These are phyloP conservation scores for Heliconius aoede DNA, from an alignment of 2,888 invertebrate species.

Conservation along the genomic window DNA sequence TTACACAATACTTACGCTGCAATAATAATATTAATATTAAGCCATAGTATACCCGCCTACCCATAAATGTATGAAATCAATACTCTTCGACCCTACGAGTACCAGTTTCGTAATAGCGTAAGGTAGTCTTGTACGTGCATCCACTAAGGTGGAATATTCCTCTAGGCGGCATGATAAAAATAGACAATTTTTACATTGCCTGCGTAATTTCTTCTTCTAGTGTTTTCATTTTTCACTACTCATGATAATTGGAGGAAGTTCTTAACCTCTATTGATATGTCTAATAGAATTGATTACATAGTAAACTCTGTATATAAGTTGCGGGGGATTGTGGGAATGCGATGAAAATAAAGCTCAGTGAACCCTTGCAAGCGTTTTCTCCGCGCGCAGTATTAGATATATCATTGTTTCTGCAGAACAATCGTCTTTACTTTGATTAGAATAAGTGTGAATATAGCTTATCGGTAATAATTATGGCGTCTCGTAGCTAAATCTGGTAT, in stretches of 20 bases:
- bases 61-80: neutral
- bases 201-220: slow-evolving; percentile 12
- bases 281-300: slow-evolving; percentile 62
- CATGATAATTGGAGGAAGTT: slow-evolving; percentile 32
- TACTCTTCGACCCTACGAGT: neutral
- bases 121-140: neutral
- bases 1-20: neutral
- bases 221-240: slow-evolving; percentile 19
- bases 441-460: slow-evolving; percentile 29
- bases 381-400: slow-evolving; percentile 40
- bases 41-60: neutral
- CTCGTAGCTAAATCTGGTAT: slow-evolving; percentile 31
- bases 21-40: neutral
- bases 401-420: slow-evolving; percentile 11
- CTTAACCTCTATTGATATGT: slow-evolving; percentile 38
- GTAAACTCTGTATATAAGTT: slow-evolving; percentile 62
- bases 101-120: slow-evolving; percentile 10
- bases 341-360: slow-evolving; percentile 64
- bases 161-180: slow-evolving; percentile 14
- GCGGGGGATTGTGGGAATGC: slow-evolving; percentile 57
- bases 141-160: slow-evolving; percentile 1
- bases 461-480: neutral
- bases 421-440: slow-evolving; percentile 21
- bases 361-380: slow-evolving; percentile 73
- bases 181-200: slow-evolving; percentile 11